phyloP scores from a whole-genome alignment of 2,888 invertebrate genomes.

The Pristionchus japonicus region DNA sequence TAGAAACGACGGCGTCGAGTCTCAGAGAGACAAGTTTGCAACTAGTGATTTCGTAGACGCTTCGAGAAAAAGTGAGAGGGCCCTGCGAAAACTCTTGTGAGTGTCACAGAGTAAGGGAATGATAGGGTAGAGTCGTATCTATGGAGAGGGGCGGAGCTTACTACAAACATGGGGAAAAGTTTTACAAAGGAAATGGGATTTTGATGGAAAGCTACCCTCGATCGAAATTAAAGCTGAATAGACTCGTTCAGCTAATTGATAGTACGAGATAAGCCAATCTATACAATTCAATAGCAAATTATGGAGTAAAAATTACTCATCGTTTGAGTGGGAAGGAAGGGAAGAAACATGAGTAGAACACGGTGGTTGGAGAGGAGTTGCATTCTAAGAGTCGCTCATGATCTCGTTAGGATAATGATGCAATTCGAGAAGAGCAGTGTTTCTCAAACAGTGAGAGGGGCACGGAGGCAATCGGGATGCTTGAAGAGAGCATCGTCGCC shows the following conservation, averaged over 20 bases:
- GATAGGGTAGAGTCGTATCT: not conserved
- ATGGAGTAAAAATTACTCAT: not conserved
- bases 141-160: not conserved
- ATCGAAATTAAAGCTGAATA: no score
- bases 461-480: not conserved
- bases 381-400: not conserved
- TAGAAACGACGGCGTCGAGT: no score
- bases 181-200: not conserved
- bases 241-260: no score
- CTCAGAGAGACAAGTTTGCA: no score
- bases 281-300: no score
- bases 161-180: not conserved
- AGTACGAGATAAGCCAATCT: no score
- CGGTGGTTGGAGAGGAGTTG: not conserved
- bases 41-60: no score
- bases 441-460: not conserved
- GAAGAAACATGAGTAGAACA: not conserved
- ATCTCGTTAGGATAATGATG: not conserved
- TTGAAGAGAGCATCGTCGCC: not conserved
- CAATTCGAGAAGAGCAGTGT: not conserved
- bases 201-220: not conserved
- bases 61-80: no score
- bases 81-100: no score
- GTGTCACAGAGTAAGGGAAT: not conserved
- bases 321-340: not conserved